Conservation (phyloP, 2,797 vertebrate species). For the Glyptemys insculpta region DNA sequence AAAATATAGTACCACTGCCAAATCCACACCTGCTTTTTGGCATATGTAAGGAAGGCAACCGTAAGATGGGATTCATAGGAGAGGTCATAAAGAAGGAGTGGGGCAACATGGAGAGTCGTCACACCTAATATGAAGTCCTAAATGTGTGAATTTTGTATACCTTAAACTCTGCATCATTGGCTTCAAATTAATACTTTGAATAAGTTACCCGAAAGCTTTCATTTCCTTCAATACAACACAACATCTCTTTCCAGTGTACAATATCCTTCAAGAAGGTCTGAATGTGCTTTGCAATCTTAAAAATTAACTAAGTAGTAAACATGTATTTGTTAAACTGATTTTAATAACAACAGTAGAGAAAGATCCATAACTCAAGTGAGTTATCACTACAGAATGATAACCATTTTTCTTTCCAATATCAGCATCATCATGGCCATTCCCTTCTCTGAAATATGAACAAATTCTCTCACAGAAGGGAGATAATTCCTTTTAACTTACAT, state of each 20-base stretch:
- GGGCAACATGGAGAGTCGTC: background rate
- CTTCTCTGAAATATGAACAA: background rate
- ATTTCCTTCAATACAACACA: background rate
- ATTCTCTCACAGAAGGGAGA: background rate
- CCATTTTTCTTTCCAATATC: background rate
- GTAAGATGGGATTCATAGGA: background rate
- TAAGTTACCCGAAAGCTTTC: background rate
- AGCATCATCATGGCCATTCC: background rate
- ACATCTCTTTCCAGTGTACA: background rate
- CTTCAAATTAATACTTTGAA: background rate
- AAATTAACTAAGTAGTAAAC: background rate
- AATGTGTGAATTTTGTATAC: background rate
- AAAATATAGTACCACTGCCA: background rate
- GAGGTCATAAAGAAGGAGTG: background rate
- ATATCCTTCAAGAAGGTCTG: background rate
- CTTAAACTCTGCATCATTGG: background rate
- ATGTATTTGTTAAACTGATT: background rate
- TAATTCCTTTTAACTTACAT: slow-evolving; percentile 28
- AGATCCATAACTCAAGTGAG: background rate
- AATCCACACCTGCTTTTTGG: background rate
- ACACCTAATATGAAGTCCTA: background rate
- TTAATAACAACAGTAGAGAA: background rate
- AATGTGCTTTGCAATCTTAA: background rate
- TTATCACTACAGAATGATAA: background rate
- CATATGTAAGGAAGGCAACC: background rate